phyloP scores from a whole-genome alignment of 2,888 invertebrate genomes.

The Amorpha juglandis region DNA sequence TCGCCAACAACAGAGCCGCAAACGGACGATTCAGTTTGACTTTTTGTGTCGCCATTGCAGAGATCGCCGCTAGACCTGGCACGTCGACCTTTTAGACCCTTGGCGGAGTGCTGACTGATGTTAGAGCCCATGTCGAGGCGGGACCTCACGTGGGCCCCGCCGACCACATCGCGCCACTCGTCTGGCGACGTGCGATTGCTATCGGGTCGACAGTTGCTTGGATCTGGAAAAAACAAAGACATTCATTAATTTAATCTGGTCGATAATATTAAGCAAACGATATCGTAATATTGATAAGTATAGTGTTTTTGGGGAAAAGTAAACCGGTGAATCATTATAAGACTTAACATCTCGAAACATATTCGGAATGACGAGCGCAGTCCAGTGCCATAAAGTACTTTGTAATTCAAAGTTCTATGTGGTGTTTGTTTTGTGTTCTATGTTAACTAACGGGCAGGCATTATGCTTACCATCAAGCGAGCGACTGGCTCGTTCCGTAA shows the following conservation, averaged over 20 bases:
- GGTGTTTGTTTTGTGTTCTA: too few species aligned
- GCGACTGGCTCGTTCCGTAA: too few species aligned
- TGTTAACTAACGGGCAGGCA: too few species aligned
- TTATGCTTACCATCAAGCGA: too few species aligned
- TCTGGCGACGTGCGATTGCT: slow-evolving; percentile 50
- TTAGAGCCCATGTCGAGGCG: slow-evolving; percentile 89
- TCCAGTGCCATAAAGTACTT: too few species aligned
- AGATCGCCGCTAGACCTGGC: slow-evolving; percentile 90
- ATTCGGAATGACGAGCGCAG: too few species aligned
- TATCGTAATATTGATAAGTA: too few species aligned
- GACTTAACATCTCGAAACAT: too few species aligned
- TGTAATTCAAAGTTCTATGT: too few species aligned
- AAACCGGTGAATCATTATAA: too few species aligned
- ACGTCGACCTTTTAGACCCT: slow-evolving; percentile 88
- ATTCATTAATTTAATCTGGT: neutral
- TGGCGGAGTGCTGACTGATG: slow-evolving; percentile 90
- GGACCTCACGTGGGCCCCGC: slow-evolving; percentile 80
- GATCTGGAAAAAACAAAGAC: slow-evolving; percentile 50
- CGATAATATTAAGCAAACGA: too few species aligned
- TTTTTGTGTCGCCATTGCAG: slow-evolving; percentile 85
- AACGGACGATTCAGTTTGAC: slow-evolving; percentile 78
- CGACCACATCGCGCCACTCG: slow-evolving; percentile 67
- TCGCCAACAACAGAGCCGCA: slow-evolving; percentile 81
- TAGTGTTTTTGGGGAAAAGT: too few species aligned
- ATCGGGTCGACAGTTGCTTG: slow-evolving; percentile 48